phyloP scores from a whole-genome alignment of 1,140 invertebrate species.

The Phortica variegata region DNA sequence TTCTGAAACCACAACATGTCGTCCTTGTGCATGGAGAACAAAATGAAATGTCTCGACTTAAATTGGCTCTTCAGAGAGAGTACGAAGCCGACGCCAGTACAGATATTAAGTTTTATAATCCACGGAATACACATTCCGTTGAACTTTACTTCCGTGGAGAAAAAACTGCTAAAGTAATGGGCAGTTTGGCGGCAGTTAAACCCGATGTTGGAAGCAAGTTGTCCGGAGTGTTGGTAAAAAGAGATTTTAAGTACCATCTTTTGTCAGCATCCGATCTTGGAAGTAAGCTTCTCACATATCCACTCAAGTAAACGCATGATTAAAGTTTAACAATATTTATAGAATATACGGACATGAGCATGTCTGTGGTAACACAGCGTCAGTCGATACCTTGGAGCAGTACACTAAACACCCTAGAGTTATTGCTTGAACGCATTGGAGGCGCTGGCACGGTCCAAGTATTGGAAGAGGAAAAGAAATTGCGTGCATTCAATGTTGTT shows the following conservation, averaged over 20 bases:
- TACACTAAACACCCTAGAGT: conserved; percentile 74
- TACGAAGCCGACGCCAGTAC: conserved; percentile 89
- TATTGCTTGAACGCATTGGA: conserved; percentile 78
- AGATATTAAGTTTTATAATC: conserved; percentile 92
- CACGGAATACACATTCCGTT: conserved; percentile 91
- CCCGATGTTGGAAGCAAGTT: conserved; percentile 77
- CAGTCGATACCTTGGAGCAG: conserved; percentile 87
- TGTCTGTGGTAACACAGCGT: conserved; percentile 88
- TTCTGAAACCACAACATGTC: conserved; percentile 92
- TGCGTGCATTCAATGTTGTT: conserved; percentile 76
- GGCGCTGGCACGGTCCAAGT: conserved; percentile 76
- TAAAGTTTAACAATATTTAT: conserved; percentile 2
- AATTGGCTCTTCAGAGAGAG: conserved; percentile 90
- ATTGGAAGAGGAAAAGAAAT: conserved; percentile 69
- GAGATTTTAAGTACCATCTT: conserved; percentile 98
- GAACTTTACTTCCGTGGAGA: conserved; percentile 94
- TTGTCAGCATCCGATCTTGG: conserved; percentile 86
- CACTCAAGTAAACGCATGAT: background rate
- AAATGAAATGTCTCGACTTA: conserved; percentile 97
- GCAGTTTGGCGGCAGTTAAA: conserved; percentile 79
- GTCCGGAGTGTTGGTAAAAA: conserved; percentile 92
- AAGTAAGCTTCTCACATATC: conserved; percentile 64
- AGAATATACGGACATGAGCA: conserved; percentile 95
- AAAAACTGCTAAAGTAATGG: conserved; percentile 98
- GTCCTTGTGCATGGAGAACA: conserved; percentile 96